A percentile compares a stretch with the other conserved stretches of the same genome.
Evolutionary conservation across 2,113 vertebrate species (phyloP).

Genomic region (Sceloporus tristichus): DNA sequence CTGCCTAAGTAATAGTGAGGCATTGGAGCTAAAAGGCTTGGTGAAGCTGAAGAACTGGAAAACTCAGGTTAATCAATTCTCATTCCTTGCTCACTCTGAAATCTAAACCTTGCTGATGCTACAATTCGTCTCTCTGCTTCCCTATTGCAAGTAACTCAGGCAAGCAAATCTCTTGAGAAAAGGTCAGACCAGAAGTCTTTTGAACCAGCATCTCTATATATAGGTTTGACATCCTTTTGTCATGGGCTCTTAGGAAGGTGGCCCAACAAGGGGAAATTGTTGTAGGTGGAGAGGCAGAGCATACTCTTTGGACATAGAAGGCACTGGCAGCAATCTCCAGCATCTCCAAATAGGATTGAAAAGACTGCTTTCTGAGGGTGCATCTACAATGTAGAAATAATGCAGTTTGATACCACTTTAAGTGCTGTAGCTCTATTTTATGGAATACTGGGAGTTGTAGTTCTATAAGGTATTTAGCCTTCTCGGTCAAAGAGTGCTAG

Average conservation of each 20-base stretch:
- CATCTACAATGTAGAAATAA: too few relatives aligned
- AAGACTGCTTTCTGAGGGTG: background rate
- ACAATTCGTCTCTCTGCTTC: background rate
- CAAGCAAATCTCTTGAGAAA: rapidly evolving
- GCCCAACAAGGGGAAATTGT: background rate
- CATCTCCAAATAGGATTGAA: background rate
- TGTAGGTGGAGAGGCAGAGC: background rate
- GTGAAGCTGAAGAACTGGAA: background rate
- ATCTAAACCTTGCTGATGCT: rapidly evolving
- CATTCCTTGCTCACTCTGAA: background rate
- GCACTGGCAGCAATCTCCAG: background rate
- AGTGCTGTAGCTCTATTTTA: too few relatives aligned
- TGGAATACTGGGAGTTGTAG: too few relatives aligned
- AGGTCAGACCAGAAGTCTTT: background rate
- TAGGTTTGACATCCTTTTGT: slow-evolving; percentile 7
- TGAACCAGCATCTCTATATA: background rate
- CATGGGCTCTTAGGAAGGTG: background rate
- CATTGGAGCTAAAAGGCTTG: rapidly evolving
- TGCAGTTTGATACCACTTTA: too few relatives aligned
- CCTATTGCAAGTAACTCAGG: rapidly evolving
- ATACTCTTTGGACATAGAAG: background rate
- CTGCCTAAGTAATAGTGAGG: slow-evolving; percentile 1
- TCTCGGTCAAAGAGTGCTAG: too few relatives aligned
- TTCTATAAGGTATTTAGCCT: too few relatives aligned
- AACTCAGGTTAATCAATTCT: rapidly evolving